Evolutionary conservation across 37 sponge, comb jelly and placozoan genomes (phyloP).

Genomic region (Halichondria panicea): DNA sequence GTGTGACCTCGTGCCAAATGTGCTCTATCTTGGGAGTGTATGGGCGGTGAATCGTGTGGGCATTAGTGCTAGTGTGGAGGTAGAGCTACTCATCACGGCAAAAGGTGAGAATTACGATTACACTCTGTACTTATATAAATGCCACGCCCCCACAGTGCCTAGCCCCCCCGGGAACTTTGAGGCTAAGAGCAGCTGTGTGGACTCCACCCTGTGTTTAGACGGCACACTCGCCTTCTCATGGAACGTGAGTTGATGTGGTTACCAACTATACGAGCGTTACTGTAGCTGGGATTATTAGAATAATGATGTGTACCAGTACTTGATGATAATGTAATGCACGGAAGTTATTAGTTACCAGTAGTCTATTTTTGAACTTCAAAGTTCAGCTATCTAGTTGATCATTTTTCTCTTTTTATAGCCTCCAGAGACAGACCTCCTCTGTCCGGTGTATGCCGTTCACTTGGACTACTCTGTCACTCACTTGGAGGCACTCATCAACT

Average conservation of each 20-base stretch:
- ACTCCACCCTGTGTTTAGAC: conserved; percentile 14
- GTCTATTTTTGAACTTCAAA: background rate
- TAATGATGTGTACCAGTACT: too few relatives aligned
- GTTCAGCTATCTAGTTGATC: background rate
- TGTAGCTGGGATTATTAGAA: too few relatives aligned
- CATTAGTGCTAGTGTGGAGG: background rate
- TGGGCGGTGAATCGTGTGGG: conserved; percentile 21
- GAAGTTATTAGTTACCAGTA: background rate
- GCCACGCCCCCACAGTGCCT: background rate
- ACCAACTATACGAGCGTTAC: too few relatives aligned
- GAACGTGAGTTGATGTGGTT: too few relatives aligned
- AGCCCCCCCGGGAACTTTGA: conserved; percentile 1
- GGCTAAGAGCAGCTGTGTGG: background rate
- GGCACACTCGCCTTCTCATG: conserved; percentile 11
- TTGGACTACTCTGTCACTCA: conserved; percentile 34
- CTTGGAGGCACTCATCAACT: conserved; percentile 10
- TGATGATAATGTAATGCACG: background rate
- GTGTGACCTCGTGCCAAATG: conserved; percentile 37
- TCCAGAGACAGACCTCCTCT: conserved; percentile 21
- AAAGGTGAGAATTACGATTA: background rate
- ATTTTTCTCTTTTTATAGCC: background rate
- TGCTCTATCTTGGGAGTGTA: conserved; percentile 17
- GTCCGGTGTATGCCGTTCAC: conserved; percentile 9
- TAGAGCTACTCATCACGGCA: conserved; percentile 15
- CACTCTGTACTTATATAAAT: too few relatives aligned